These are phyloP conservation scores for Mercenaria mercenaria DNA, from an alignment of 1,140 invertebrate species.

Conservation along the genomic window DNA sequence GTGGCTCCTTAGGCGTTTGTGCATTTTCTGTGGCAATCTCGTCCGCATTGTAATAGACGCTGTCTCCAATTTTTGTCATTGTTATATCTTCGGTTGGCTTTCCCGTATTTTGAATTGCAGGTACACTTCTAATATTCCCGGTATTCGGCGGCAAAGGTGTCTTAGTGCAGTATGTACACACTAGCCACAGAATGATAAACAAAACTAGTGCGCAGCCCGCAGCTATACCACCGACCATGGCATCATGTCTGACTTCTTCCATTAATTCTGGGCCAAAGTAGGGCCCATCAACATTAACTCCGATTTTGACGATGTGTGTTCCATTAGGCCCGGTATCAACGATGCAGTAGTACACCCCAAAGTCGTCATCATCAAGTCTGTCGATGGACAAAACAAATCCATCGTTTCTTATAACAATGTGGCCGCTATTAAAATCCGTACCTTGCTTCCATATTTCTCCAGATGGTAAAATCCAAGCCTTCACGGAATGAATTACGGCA, in stretches of 20 bases:
- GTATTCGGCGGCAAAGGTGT: neutral
- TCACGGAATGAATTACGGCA: neutral
- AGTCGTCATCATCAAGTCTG: slow-evolving; percentile 42
- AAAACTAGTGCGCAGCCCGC: slow-evolving; percentile 15
- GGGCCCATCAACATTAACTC: slow-evolving; percentile 51
- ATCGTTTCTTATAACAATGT: slow-evolving; percentile 11
- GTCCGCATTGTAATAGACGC: slow-evolving; percentile 42
- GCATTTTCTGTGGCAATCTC: neutral
- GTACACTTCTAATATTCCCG: too few relatives aligned
- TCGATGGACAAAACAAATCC: slow-evolving; percentile 26
- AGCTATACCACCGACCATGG: slow-evolving; percentile 40
- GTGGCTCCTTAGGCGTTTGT: neutral
- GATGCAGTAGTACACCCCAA: slow-evolving; percentile 52
- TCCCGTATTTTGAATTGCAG: neutral
- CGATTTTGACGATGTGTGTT: slow-evolving; percentile 5
- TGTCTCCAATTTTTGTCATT: slow-evolving; percentile 18
- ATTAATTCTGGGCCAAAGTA: neutral
- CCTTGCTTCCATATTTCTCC: neutral
- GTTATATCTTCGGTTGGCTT: neutral
- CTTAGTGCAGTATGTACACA: neutral
- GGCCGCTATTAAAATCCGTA: neutral
- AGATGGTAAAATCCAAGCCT: slow-evolving; percentile 38
- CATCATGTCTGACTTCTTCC: neutral
- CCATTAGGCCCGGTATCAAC: slow-evolving; percentile 4
- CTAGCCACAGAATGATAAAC: slow-evolving; percentile 15